These are phyloP conservation scores for Danio rerio DNA, from an alignment of 2,113 vertebrate species.

Conservation along the genomic window DNA sequence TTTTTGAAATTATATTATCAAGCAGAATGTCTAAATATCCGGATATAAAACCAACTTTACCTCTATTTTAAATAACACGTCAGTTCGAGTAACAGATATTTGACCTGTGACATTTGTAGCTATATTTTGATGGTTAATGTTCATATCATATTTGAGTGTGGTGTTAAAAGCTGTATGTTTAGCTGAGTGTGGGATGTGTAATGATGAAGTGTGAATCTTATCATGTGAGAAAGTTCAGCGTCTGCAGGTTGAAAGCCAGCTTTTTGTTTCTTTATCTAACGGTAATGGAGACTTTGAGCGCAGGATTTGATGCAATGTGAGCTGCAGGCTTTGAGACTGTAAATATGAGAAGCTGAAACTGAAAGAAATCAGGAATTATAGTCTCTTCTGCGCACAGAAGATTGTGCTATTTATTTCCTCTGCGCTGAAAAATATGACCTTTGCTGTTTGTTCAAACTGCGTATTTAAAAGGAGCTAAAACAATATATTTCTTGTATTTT, in stretches of 20 bases:
- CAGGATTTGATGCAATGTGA: conserved; percentile 48
- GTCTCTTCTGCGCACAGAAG: no score
- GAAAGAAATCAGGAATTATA: conserved; percentile 12
- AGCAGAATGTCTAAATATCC: no score
- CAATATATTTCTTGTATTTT: no score
- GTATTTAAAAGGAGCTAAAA: no score
- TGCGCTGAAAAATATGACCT: no score
- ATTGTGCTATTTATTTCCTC: no score
- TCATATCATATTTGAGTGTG: neutral
- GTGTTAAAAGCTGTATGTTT: neutral
- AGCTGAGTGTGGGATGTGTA: neutral
- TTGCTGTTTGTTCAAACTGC: no score
- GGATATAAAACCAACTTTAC: no score
- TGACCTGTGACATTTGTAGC: no score
- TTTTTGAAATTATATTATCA: no score
- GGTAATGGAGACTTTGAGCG: conserved; percentile 18
- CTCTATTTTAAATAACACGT: no score
- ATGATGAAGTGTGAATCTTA: conserved; percentile 18
- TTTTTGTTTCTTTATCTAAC: conserved; percentile 17
- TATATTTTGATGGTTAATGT: neutral
- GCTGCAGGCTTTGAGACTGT: conserved; percentile 46
- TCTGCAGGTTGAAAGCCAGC: conserved; percentile 20
- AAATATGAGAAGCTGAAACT: conserved; percentile 48
- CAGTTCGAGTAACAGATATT: no score
- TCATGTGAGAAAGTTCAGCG: conserved; percentile 27